phyloP scores from a whole-genome alignment of 2,797 vertebrate genomes.

The Vireo griseus region DNA sequence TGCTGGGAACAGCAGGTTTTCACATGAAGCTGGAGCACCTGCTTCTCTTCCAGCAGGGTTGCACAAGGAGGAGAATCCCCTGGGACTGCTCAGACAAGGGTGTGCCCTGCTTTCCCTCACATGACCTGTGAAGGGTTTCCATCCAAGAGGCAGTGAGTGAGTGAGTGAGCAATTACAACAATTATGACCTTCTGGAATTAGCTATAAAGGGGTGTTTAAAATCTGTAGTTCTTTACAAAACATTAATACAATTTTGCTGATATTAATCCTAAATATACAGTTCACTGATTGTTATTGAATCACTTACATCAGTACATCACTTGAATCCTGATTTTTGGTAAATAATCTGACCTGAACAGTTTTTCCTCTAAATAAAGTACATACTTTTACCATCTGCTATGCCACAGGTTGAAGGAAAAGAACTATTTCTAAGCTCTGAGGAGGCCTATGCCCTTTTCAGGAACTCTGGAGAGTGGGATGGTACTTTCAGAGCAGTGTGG shows the following conservation, averaged over 20 bases:
- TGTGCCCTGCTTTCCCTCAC: background rate
- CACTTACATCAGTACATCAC: background rate
- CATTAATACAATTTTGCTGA: background rate
- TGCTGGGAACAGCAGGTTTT: background rate
- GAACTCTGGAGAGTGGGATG: accelerated
- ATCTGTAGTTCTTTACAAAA: background rate
- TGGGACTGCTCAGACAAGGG: background rate
- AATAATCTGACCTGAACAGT: background rate
- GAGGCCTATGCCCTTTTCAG: background rate
- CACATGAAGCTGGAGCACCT: background rate
- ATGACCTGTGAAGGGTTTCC: background rate
- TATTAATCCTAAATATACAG: background rate
- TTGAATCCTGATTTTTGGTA: background rate
- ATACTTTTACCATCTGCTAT: background rate
- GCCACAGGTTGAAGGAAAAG: background rate
- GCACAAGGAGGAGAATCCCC: background rate
- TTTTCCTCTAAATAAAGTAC: background rate
- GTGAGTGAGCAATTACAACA: background rate
- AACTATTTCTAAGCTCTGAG: background rate
- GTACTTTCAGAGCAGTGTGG: background rate
- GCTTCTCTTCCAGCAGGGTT: background rate
- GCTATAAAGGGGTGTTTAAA: background rate
- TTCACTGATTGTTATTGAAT: background rate
- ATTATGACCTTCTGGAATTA: background rate
- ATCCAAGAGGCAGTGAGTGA: background rate